Conservation (phyloP, 2,797 vertebrate species). For the Notolepis coatsorum region DNA sequence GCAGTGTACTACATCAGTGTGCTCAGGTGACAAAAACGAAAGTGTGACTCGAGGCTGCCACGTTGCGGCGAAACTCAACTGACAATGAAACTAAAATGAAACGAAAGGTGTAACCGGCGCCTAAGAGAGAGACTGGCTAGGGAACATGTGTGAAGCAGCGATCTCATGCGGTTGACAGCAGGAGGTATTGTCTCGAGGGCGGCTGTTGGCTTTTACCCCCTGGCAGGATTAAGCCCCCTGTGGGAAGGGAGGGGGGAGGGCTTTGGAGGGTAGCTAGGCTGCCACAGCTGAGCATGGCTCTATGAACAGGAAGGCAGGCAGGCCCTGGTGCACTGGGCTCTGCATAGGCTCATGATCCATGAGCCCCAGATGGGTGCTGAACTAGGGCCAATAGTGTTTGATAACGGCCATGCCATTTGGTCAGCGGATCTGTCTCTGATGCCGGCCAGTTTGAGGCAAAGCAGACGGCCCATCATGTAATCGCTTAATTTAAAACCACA, state of each 20-base stretch:
- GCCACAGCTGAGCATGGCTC: conserved; percentile 66
- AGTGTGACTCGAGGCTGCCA: too few species aligned
- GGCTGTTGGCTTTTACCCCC: conserved; percentile 59
- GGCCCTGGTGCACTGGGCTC: conserved; percentile 37
- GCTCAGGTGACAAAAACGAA: too few species aligned
- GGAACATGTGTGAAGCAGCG: too few species aligned
- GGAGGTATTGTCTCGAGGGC: conserved; percentile 67
- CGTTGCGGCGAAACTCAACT: too few species aligned
- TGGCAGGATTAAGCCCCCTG: conserved; percentile 62
- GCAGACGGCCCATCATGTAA: conserved; percentile 73
- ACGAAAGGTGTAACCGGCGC: too few species aligned
- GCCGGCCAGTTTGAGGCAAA: conserved; percentile 69
- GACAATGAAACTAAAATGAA: too few species aligned
- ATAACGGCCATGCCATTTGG: conserved; percentile 65
- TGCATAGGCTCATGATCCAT: conserved; percentile 54
- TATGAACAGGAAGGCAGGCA: conserved; percentile 40
- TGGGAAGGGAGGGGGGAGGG: conserved; percentile 47
- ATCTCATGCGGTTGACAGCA: conserved; percentile 66
- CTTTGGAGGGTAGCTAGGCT: conserved; percentile 45
- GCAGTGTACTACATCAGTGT: too few species aligned
- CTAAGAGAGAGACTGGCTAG: too few species aligned
- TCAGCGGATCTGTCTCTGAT: conserved; percentile 71
- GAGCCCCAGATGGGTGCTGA: conserved; percentile 76
- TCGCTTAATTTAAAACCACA: conserved; percentile 71
- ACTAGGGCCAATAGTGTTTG: conserved; percentile 59